Base-by-base conservation (phyloP, 1,140 invertebrate genomes). In the Drosophila funebris region DNA sequence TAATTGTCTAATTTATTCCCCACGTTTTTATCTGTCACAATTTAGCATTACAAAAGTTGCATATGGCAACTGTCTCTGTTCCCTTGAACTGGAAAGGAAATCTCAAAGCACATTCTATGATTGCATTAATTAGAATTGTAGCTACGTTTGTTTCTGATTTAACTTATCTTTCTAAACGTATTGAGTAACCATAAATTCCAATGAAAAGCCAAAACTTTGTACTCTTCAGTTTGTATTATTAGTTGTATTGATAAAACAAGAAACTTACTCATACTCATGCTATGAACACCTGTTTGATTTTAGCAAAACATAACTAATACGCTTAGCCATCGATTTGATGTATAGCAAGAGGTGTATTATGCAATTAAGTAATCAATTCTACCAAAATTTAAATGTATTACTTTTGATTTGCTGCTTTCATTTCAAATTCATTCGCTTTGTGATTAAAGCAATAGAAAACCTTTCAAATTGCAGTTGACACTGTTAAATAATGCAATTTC, bases 1-100 rank as follows among this genome's bases (percentile, higher is more conserved):
- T 79, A 79, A 79, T 79, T 79, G 74, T 48, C 27, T 36, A 73
- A 37, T 62, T 41, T 41, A 41, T 56, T 11, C 9, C 37, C 24
- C 24, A 18, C 9, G 14, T 29, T 31, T 22, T 20, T 54, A 36
- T 31, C 33, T 48, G 1, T 20, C 43, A 27, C 61, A 66, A 57
- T 66, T 66, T 56, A 52, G 24, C 13, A 27, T 7, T 52, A 20
- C 13, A 27, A 33, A 20, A 52, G 33, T 33, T 52, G 48, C 48
- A 52, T 33, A 52, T 3, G 14, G 29, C 6, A 18, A 14, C n/a
- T 41, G 6, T 41, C 2, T 41, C 14, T 18, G 8, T 1, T 41
- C 6, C 5, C 37, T 36, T 36, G 3, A 44, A 18, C 4, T 8
- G 13, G 3, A 11, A n/a, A 20, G 52, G 18, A 39, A 39, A 41